These are phyloP conservation scores for Montipora capricornis DNA, from an alignment of 64 coral and sea anemone species.

Conservation along the genomic window DNA sequence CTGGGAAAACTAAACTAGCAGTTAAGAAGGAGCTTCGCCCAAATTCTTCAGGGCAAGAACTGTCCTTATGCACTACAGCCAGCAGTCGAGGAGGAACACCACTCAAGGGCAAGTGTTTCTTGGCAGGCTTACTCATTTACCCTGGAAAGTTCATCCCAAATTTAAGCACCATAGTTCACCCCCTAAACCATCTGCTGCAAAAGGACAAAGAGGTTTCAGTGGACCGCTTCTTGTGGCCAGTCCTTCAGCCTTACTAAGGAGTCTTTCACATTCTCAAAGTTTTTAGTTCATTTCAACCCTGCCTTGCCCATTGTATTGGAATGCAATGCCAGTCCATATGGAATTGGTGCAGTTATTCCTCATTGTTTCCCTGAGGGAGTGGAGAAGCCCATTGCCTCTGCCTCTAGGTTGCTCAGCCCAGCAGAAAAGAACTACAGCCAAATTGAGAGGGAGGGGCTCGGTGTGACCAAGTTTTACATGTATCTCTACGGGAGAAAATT, in stretches of 20 bases:
- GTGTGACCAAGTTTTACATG: slow-evolving; percentile 65
- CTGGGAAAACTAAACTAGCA: slow-evolving; percentile 11
- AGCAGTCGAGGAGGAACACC: background rate
- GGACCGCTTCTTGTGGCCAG: background rate
- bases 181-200: background rate
- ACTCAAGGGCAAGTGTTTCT: slow-evolving; percentile 20
- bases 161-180: background rate
- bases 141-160: slow-evolving; percentile 32
- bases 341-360: slow-evolving; percentile 25
- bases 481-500: slow-evolving; percentile 52
- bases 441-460: slow-evolving; percentile 66
- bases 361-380: slow-evolving; percentile 21
- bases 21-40: background rate
- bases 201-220: slow-evolving; percentile 1
- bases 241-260: slow-evolving; percentile 9
- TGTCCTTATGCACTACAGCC: slow-evolving; percentile 27
- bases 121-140: slow-evolving; percentile 30
- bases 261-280: slow-evolving; percentile 1
- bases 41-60: slow-evolving; percentile 30
- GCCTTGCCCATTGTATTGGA: slow-evolving; percentile 24
- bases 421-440: slow-evolving; percentile 53
- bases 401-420: slow-evolving; percentile 31
- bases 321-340: slow-evolving; percentile 4
- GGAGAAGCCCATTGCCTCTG: slow-evolving; percentile 58
- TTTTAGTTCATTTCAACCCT: slow-evolving; percentile 41